phyloP scores from a whole-genome alignment of 2,797 vertebrate genomes.

The Coregonus ussuriensis region DNA sequence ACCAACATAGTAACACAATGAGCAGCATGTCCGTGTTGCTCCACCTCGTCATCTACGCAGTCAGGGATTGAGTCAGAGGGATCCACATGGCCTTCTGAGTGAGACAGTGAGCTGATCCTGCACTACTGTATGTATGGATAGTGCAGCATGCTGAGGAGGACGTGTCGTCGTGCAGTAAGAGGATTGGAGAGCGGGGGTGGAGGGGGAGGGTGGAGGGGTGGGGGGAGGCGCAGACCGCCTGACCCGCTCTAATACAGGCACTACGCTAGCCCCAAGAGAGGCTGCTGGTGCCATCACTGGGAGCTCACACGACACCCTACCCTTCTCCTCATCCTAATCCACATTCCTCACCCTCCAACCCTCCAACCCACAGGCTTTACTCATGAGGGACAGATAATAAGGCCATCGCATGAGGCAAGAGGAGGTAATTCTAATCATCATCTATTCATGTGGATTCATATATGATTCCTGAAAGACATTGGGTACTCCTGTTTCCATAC shows the following conservation, averaged over 20 bases:
- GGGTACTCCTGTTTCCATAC: background rate
- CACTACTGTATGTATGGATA: too few species aligned
- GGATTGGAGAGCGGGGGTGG: too few species aligned
- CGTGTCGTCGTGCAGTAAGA: too few species aligned
- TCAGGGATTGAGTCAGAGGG: too few species aligned
- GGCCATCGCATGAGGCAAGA: background rate
- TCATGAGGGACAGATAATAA: slow-evolving; percentile 11
- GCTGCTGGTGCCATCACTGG: slow-evolving; percentile 25
- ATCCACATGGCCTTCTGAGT: too few species aligned
- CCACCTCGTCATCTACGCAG: too few species aligned
- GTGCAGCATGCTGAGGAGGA: too few species aligned
- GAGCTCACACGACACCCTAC: slow-evolving; percentile 19
- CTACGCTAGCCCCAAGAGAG: slow-evolving; percentile 3
- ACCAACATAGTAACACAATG: background rate
- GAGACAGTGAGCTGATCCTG: too few species aligned
- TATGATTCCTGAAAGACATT: background rate
- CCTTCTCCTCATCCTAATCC: slow-evolving; percentile 20
- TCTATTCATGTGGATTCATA: background rate
- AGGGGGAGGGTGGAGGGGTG: slow-evolving; percentile 33
- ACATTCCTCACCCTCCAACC: slow-evolving; percentile 31
- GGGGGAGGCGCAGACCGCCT: slow-evolving; percentile 43
- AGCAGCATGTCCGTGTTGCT: too few species aligned
- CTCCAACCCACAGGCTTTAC: slow-evolving; percentile 18
- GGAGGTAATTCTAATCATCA: background rate
- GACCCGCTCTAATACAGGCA: slow-evolving; percentile 32